Evolutionary conservation across 2,888 invertebrate genomes (phyloP).

Genomic region (Drosophila nigricruria): DNA sequence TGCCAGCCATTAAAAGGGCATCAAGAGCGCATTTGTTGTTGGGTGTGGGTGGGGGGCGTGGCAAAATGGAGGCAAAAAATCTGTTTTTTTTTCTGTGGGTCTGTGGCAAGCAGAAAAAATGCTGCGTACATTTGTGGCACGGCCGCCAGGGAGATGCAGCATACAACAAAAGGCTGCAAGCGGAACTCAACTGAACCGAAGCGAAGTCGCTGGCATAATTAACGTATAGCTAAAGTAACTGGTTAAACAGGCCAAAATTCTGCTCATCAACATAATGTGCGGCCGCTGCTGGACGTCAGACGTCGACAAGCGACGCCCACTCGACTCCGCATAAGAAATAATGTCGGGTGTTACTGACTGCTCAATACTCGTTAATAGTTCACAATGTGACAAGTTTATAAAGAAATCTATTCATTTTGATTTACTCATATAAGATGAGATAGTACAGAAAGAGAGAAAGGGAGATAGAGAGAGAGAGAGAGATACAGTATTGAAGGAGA

Average conservation of each 20-base stretch:
- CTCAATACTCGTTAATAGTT: not conserved
- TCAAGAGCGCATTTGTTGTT: constrained; percentile 29
- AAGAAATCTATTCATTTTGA: no score
- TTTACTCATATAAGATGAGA: no score
- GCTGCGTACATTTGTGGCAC: constrained; percentile 32
- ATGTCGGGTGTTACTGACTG: not conserved
- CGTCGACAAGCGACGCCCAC: no score
- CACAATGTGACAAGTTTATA: no score
- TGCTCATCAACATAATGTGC: constrained; percentile 82
- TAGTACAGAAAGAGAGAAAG: no score
- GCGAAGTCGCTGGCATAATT: constrained; percentile 60
- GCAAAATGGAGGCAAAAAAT: constrained; percentile 24
- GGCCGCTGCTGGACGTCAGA: constrained; percentile 49
- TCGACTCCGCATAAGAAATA: not conserved
- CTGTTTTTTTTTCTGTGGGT: constrained; percentile 13
- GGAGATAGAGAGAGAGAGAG: no score
- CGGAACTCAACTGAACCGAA: constrained; percentile 21
- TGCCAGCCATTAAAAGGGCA: constrained; percentile 36
- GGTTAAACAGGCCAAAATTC: constrained; percentile 45
- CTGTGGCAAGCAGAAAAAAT: constrained; percentile 12
- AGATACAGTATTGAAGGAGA: no score
- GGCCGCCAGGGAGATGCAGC: constrained; percentile 23
- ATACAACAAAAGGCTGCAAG: constrained; percentile 50
- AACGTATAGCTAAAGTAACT: constrained; percentile 49
- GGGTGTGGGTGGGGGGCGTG: constrained; percentile 10